phyloP scores from a whole-genome alignment of 1,140 invertebrate genomes.

The Papilio glaucus region DNA sequence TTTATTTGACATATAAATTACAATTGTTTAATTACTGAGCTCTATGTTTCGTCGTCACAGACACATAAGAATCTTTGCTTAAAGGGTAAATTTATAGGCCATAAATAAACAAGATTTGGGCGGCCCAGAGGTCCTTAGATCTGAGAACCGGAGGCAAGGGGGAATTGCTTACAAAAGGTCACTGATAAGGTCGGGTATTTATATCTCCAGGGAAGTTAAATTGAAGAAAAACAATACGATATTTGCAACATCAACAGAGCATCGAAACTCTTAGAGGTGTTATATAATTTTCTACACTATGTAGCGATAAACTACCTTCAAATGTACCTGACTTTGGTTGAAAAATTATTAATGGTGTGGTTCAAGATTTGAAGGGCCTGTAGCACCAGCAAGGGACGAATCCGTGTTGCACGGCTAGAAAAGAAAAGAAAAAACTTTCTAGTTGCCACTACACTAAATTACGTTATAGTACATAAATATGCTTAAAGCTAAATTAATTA shows the following conservation, averaged over 20 bases:
- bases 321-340: too few relatives aligned
- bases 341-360: too few relatives aligned
- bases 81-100: too few relatives aligned
- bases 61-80: background rate
- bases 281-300: background rate
- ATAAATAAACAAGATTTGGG: background rate
- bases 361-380: too few relatives aligned
- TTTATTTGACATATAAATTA: background rate
- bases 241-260: background rate
- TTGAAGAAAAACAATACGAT: slow-evolving; percentile 1
- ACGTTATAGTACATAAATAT: too few relatives aligned
- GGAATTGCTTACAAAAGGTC: slow-evolving; percentile 14
- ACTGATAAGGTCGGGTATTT: background rate
- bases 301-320: too few relatives aligned
- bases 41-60: background rate
- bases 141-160: background rate
- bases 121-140: background rate
- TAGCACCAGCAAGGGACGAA: too few relatives aligned
- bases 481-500: too few relatives aligned
- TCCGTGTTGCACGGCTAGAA: too few relatives aligned
- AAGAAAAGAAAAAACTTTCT: too few relatives aligned
- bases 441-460: too few relatives aligned
- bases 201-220: slow-evolving; percentile 2
- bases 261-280: background rate
- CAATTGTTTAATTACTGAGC: background rate